Evolutionary conservation across 2,113 vertebrate genomes (phyloP), one percentile per base, ranked within the genome.

Genomic region (Cromileptes altivelis): DNA sequence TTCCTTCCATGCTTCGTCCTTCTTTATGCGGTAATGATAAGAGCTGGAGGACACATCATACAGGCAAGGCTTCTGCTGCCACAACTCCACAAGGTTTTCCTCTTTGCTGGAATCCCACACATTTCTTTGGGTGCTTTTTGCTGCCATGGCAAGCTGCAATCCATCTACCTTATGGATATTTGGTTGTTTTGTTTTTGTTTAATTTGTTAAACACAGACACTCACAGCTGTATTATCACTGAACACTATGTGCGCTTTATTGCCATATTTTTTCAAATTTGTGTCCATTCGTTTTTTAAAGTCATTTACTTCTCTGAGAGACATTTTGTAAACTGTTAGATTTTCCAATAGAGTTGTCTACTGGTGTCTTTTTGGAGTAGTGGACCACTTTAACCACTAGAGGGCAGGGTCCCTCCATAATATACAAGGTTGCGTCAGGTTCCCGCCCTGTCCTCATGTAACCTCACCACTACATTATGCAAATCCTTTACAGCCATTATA

Each of bases 341-440:
- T 37, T 52, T 62, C 45, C 25, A 62, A 3, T 18, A 25, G n/a
- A 37, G 18, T 13, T 40, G 3, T 1, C 21, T 23, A 14, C 23
- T 21, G 10, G 6, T 42, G 7, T 21, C 23, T 63, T 21, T 37
- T 37, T 37, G 33, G 9, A 45, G 33, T 57, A 58, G 12, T 74
- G 0, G 0, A 12, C 10, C 1, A 18, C 2, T 40, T 74, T 69
- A 12, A 30, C 47, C 89, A 78, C 67, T 75, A 82, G 86, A 23
- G 23, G 40, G 17, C 56, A 64, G 33, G 47, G 6, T 69, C 17
- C 0, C 40, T 10, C 13, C 67, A 74, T 14, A n/a, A 4, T 27
- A 15, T 0, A 56, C 23, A 61, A 10, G 23, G 33, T 45, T 25
- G 9, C 49, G 21, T 15, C 45, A 23, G 12, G 19, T 37, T 65